Base-by-base conservation (phyloP, 2,888 invertebrate species). In the Dryococelus australis region DNA sequence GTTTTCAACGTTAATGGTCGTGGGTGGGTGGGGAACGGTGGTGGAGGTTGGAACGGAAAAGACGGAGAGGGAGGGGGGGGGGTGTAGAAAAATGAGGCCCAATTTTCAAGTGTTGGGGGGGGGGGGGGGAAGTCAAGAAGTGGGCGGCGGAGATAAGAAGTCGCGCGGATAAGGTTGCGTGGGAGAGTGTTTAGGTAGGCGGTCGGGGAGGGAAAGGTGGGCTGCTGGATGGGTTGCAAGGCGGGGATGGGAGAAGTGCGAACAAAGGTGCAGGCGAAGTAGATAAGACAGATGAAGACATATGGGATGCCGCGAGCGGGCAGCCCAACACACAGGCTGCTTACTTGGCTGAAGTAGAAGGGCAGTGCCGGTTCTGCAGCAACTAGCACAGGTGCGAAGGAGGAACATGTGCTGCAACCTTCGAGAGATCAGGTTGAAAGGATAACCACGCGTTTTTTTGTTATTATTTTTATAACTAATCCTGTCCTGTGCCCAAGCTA, bases 271-370 rank as follows among this genome's bases (percentile, higher is more conserved):
- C 65, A 65, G 65, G 65, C 65, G 65, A 65, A 35, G 26, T 13
- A 83, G 83, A 83, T 83, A 83, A 83, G 83, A 83, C 83, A 83
- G 43, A 83, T 83, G 83, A 83, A 83, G 83, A 83, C 83, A 35
- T 28, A 83, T 83, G 24, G 83, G 20, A 20, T n/a, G 24, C 65
- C 65, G n/a, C 65, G 24, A 65, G n/a, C n/a, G 8, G 65, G n/a
- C 65, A 5, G n/a, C 65, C 65, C 8, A 10, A 8, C 65, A 65
- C 65, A 65, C 65, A 10, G n/a, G 24, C 65, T n/a, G 65, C 65
- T 65, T 65, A 65, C 6, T 65, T 65, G 13, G 65, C 24, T 9
- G 65, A 65, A 65, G 24, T 65, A 24, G 65, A 65, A 9, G 8
- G n/a, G 13, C 65, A n/a, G 13, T 10, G 65, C 6, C 16, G 65